A percentile compares a stretch with the other conserved stretches of the same genome.
phyloP scores from a whole-genome alignment of 2,888 invertebrate genomes.

The Prosopocoilus inquinatus region DNA sequence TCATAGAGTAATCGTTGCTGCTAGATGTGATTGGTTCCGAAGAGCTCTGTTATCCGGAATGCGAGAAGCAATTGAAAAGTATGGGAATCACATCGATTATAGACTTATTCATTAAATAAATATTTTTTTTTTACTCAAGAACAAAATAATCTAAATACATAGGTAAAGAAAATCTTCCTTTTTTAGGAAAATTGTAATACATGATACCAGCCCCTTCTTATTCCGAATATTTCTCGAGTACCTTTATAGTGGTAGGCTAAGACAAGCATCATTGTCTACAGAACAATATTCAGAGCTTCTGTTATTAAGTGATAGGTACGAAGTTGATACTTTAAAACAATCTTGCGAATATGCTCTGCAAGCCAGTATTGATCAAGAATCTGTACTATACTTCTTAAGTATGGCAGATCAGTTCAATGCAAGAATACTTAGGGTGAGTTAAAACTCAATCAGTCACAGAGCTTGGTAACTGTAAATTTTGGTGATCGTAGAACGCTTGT shows the following conservation, averaged over 20 bases:
- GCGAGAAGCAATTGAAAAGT: constrained; percentile 69
- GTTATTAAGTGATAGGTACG: constrained; percentile 62
- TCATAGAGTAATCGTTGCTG: constrained; percentile 66
- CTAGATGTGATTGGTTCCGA: constrained; percentile 69
- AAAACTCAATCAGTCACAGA: no score
- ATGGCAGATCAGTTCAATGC: constrained; percentile 68
- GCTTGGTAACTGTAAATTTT: no score
- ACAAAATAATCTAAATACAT: no score
- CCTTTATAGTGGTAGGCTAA: constrained; percentile 62
- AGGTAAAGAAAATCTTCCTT: no score
- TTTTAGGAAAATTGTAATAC: constrained; percentile 63
- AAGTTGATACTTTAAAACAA: constrained; percentile 62
- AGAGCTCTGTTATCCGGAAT: constrained; percentile 67
- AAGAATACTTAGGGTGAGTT: constrained; percentile 53
- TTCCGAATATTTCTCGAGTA: constrained; percentile 63
- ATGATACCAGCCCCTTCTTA: constrained; percentile 62
- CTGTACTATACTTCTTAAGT: constrained; percentile 62
- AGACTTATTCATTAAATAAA: no score
- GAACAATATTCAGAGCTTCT: constrained; percentile 64
- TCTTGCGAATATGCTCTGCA: constrained; percentile 63
- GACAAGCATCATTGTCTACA: constrained; percentile 47
- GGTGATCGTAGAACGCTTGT: constrained; percentile 51
- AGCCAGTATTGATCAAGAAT: constrained; percentile 61
- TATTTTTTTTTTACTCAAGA: no score
- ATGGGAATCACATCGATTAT: no score